phyloP scores from a whole-genome alignment of 2,113 vertebrate genomes.

The Cinclus mexicanus region DNA sequence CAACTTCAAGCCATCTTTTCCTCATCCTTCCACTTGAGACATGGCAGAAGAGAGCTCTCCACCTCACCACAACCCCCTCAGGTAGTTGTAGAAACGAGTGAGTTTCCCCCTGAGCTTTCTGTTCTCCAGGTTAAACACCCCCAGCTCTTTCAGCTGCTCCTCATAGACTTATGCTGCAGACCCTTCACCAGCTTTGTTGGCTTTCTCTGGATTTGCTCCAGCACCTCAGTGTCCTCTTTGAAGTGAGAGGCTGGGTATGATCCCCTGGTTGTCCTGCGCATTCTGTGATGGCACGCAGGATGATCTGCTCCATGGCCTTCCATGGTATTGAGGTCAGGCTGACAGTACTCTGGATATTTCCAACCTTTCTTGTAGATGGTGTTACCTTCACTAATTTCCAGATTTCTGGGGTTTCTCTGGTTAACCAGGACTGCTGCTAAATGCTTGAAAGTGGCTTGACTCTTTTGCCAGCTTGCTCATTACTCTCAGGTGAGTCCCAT shows the following conservation, averaged over 20 bases:
- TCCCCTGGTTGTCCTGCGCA: not conserved
- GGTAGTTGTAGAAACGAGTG: not conserved
- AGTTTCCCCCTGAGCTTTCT: no score
- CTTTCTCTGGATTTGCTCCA: not conserved
- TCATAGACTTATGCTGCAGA: not conserved
- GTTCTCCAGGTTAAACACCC: not conserved
- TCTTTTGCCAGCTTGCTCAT: not conserved
- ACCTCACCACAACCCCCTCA: not conserved
- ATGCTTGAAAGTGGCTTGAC: not conserved
- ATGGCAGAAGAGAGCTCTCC: not conserved
- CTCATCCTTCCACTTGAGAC: not conserved
- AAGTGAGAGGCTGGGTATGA: not conserved
- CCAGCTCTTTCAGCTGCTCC: not conserved
- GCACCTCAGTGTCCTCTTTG: not conserved
- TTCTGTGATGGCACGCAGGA: not conserved
- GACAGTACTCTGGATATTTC: not conserved
- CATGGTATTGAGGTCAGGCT: accelerated
- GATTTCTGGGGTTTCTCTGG: not conserved
- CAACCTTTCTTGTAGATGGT: not conserved
- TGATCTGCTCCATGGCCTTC: not conserved
- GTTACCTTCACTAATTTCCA: not conserved
- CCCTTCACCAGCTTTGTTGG: not conserved
- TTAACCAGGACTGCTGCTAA: not conserved
- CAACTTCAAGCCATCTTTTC: not conserved
- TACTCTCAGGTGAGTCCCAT: not conserved